Conservation (phyloP, 2,797 vertebrate species). For the Parauchenoglanis ngamensis region DNA sequence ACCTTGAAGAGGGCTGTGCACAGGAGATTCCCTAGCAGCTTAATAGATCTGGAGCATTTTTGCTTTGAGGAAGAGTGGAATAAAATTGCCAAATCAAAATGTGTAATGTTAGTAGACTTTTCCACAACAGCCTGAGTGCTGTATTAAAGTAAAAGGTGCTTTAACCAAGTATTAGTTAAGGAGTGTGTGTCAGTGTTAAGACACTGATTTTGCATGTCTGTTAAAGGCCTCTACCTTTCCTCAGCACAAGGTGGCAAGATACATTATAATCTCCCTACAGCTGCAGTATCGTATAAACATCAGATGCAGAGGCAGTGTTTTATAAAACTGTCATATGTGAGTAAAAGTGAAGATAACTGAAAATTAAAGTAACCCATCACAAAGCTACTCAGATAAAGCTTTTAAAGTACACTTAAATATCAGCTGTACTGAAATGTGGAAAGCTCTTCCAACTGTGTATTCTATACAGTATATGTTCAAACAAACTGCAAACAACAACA, state of each 20-base stretch:
- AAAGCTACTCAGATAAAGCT: not conserved
- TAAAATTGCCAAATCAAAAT: not conserved
- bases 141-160: not conserved
- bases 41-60: not conserved
- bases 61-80: not conserved
- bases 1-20: not conserved
- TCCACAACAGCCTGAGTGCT: not conserved
- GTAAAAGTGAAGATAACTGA: not conserved
- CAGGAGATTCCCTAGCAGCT: not conserved
- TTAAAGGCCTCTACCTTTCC: not conserved
- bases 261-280: not conserved
- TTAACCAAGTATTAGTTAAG: not conserved
- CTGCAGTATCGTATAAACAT: not conserved
- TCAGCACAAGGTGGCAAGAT: not conserved
- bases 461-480: not conserved
- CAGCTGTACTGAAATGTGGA: not conserved
- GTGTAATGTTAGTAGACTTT: not conserved
- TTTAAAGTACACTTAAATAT: not conserved
- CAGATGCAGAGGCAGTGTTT: not conserved
- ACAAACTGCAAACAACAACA: not conserved
- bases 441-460: not conserved
- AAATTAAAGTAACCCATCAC: not conserved
- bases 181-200: not conserved
- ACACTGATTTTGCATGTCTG: not conserved
- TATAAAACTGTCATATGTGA: not conserved